These are phyloP conservation scores for Bucorvus abyssinicus DNA, from an alignment of 2,797 vertebrate genomes.

Conservation along the genomic window DNA sequence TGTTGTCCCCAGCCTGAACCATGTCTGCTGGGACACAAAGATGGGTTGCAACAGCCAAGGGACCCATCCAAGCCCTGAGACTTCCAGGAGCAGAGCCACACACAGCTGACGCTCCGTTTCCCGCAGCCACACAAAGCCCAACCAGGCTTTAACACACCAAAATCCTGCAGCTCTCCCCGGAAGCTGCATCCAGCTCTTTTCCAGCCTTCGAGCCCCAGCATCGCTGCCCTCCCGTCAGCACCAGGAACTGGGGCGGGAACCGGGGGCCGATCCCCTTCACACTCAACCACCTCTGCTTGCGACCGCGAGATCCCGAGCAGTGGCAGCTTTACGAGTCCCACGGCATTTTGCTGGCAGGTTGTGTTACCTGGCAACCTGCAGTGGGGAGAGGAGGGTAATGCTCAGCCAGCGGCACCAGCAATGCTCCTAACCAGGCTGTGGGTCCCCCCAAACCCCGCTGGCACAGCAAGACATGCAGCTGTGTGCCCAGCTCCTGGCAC, in stretches of 20 bases:
- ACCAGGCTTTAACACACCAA: background rate
- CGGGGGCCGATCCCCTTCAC: background rate
- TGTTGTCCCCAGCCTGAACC: rapidly evolving
- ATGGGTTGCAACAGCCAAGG: rapidly evolving
- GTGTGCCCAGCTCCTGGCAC: rapidly evolving
- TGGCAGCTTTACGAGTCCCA: slow-evolving; percentile 10
- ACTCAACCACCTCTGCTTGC: background rate
- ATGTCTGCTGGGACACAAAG: rapidly evolving
- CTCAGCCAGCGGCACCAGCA: background rate
- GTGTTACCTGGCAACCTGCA: slow-evolving; percentile 64
- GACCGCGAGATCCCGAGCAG: background rate
- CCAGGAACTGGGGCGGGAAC: background rate
- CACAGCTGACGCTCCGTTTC: rapidly evolving
- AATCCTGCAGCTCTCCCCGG: rapidly evolving
- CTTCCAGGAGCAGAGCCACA: background rate
- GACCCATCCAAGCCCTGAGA: rapidly evolving
- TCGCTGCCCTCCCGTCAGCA: rapidly evolving
- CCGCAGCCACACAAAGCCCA: background rate
- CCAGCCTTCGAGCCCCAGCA: background rate
- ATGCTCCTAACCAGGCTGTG: background rate
- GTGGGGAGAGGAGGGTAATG: slow-evolving; percentile 23
- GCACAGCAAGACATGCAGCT: background rate
- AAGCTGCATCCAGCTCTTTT: background rate
- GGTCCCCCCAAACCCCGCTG: background rate
- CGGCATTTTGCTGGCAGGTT: slow-evolving; percentile 41